These are phyloP conservation scores for Lepidochitona cinerea DNA, from an alignment of 2,888 invertebrate genomes.

Conservation along the genomic window DNA sequence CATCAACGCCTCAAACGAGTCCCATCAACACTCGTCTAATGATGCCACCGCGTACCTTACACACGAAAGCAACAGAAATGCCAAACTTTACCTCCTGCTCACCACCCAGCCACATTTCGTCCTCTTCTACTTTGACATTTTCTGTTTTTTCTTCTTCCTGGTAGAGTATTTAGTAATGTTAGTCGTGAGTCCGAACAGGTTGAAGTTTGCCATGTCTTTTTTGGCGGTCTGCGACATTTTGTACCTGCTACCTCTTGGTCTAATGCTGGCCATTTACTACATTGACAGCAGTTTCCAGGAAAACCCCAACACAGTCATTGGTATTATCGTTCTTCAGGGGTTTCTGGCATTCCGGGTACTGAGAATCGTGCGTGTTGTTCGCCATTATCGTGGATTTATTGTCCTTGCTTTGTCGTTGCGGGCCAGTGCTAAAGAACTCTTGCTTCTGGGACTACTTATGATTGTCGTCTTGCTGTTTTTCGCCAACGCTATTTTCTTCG, in stretches of 20 bases:
- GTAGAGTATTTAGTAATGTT: background rate
- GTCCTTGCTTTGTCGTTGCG: background rate
- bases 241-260: background rate
- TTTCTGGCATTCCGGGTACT: background rate
- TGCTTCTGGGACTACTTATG: background rate
- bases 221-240: background rate
- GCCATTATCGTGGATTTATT: constrained; percentile 1
- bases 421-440: background rate
- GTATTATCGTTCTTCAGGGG: background rate
- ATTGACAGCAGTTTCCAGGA: background rate
- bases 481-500: constrained; percentile 2
- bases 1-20: background rate
- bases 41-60: background rate
- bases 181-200: background rate
- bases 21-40: background rate
- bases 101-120: background rate
- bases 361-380: background rate
- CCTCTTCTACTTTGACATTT: constrained; percentile 12
- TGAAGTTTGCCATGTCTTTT: background rate
- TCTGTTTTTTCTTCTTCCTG: constrained; percentile 9
- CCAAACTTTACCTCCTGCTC: constrained; percentile 4
- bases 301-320: background rate
- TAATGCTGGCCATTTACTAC: background rate
- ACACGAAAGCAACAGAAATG: background rate
- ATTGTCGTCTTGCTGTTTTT: background rate